Conservation (phyloP, 92 coral and sea anemone species). For the Isaurus tuberculatus region DNA sequence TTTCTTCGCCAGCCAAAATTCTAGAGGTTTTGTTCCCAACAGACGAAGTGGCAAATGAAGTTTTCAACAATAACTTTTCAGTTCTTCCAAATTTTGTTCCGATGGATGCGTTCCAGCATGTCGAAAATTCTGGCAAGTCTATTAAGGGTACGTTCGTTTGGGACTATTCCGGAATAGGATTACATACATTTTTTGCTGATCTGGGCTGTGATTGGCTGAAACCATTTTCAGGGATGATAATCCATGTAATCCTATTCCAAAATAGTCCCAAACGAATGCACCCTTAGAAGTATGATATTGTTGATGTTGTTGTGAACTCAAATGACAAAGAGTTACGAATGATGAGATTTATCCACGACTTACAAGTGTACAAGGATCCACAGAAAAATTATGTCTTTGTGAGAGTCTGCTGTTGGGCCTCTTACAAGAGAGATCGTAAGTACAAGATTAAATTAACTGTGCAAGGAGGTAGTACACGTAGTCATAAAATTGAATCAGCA, state of each 20-base stretch:
- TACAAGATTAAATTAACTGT: conserved; percentile 40
- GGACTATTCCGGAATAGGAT: too few species aligned
- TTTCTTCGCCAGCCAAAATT: too few species aligned
- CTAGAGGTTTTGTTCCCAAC: too few species aligned
- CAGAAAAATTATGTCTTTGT: conserved; percentile 35
- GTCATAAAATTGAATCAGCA: too few species aligned
- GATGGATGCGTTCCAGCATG: conserved; percentile 51
- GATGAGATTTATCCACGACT: conserved; percentile 51
- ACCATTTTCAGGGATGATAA: too few species aligned
- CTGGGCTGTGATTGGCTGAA: too few species aligned
- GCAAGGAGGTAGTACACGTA: not conserved
- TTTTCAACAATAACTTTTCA: not conserved
- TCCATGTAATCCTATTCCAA: too few species aligned
- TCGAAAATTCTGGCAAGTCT: conserved; percentile 24
- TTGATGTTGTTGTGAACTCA: conserved; percentile 45
- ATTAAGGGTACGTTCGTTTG: too few species aligned
- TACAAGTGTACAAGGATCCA: conserved; percentile 45
- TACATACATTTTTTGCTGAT: too few species aligned
- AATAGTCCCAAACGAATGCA: too few species aligned
- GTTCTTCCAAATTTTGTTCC: conserved; percentile 50
- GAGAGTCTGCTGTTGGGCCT: conserved; percentile 60
- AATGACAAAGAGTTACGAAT: conserved; percentile 48
- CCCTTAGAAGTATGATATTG: conserved; percentile 45
- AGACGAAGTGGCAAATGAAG: too few species aligned
- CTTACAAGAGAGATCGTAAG: conserved; percentile 55